These are phyloP conservation scores for Larimichthys polyactis DNA, from an alignment of 2,113 vertebrate genomes.

Conservation along the genomic window DNA sequence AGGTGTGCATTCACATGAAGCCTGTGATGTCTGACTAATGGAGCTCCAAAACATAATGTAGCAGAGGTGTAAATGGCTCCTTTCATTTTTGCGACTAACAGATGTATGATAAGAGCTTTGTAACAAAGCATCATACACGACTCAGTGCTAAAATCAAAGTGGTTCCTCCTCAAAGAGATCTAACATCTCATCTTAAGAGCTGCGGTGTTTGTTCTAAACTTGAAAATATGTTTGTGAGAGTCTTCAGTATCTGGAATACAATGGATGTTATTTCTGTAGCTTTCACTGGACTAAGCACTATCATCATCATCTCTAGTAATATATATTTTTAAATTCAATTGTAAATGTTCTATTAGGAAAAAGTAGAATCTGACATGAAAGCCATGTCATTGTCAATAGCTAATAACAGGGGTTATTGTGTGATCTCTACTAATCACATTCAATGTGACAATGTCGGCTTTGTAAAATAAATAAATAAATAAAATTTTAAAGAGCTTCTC, in stretches of 20 bases:
- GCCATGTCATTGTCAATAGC: slow-evolving; percentile 6
- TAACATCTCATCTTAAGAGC: neutral
- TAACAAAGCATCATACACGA: slow-evolving; percentile 2
- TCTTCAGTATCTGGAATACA: slow-evolving; percentile 21
- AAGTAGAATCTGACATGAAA: slow-evolving; percentile 39
- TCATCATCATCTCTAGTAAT: neutral
- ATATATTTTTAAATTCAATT: slow-evolving; percentile 14
- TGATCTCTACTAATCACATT: slow-evolving; percentile 38
- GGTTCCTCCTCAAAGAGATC: slow-evolving; percentile 27
- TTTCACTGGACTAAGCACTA: slow-evolving; percentile 12
- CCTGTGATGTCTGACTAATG: slow-evolving; percentile 1
- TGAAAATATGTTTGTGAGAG: neutral
- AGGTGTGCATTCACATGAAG: neutral
- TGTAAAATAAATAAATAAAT: neutral
- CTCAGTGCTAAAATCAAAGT: slow-evolving; percentile 28
- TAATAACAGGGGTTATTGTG: slow-evolving; percentile 44
- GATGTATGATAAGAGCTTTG: slow-evolving; percentile 13
- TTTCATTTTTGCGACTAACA: slow-evolving; percentile 22
- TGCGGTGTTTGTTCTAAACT: neutral
- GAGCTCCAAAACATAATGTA: neutral
- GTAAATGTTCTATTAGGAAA: slow-evolving; percentile 21
- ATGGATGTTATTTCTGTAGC: slow-evolving; percentile 19
- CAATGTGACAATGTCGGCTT: slow-evolving; percentile 34
- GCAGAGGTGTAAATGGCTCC: slow-evolving; percentile 16
- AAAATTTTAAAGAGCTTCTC: slow-evolving; percentile 1